Evolutionary conservation across 2,888 invertebrate genomes (phyloP), one percentile per base, ranked within the genome.

Genomic region (Drosophila pseudotalamancana): DNA sequence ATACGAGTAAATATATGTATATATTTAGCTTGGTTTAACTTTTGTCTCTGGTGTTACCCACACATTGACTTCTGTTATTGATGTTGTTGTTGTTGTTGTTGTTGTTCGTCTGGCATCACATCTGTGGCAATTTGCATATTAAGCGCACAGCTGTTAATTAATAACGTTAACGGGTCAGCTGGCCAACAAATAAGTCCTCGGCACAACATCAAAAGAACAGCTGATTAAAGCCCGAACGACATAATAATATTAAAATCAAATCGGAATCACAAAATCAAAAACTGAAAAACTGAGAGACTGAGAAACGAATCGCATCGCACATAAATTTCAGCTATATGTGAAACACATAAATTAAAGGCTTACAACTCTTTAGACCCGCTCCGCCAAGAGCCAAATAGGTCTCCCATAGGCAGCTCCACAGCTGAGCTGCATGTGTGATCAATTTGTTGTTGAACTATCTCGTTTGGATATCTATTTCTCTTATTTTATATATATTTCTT

Each of bases 111-210:
- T 63, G 50, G 42, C 51, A 42, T 54, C 72, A 72, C 81, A 81
- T 81, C 81, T 75, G 82, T 71, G 60, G 50, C 51, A 65, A 87
- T 85, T 87, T 87, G 78, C 87, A 87, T 87, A 87, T 65, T 77
- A 81, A 71, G 77, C 82, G 74, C 84, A 73, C 87, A 79, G 84
- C 86, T 81, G 76, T 76, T 86, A 86, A 86, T 86, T 84, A 86
- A 78, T 81, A 86, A 86, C 87, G 87, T 72, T 86, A 83, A 81
- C 77, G 72, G 67, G 70, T 65, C 86, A 82, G 69, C 77, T 79
- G 73, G 61, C 61, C 48, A 70, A 50, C 31, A 61, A 63, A 45
- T 40, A 34, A 66, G 66, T 49, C 65, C 68, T 61, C 80, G 80
- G 72, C 77, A 32, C 31, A 60, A 73, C 66, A 83, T 83, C 80